phyloP scores from a whole-genome alignment of 2,888 invertebrate genomes.

The Idaea dimidiata region DNA sequence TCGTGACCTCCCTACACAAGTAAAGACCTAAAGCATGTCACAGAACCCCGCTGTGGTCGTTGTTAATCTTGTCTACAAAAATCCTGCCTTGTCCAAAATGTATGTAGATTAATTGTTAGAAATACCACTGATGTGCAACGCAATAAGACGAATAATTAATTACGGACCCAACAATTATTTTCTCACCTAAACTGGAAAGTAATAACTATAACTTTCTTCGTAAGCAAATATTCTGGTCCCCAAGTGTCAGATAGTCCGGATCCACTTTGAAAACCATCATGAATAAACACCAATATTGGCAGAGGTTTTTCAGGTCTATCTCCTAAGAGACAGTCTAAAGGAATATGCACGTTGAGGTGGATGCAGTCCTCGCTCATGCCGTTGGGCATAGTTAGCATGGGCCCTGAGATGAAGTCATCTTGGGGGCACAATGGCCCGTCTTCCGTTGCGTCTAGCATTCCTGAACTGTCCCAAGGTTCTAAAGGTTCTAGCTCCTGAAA shows the following conservation, averaged over 20 bases:
- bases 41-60: no score
- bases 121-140: no score
- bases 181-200: conserved; percentile 52
- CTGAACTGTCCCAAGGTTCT: conserved; percentile 59
- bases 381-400: conserved; percentile 21
- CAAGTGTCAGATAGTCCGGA: conserved; percentile 18
- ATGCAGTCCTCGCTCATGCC: conserved; percentile 45
- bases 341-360: conserved; percentile 33
- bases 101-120: no score
- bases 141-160: no score
- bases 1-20: no score
- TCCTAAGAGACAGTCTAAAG: conserved; percentile 1
- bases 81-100: no score
- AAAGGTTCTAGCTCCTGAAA: conserved; percentile 35
- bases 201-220: conserved; percentile 46
- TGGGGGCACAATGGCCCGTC: conserved; percentile 81
- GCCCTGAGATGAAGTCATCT: conserved; percentile 44
- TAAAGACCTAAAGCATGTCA: no score
- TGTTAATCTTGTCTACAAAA: no score
- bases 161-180: no score
- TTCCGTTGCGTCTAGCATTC: conserved; percentile 67
- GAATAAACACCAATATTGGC: conserved; percentile 24
- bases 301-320: conserved; percentile 3
- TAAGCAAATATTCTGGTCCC: conserved; percentile 32
- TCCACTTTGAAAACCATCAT: conserved; percentile 25